phyloP scores from a whole-genome alignment of 2,113 vertebrate species.

The Syngnathoides biaculeatus region DNA sequence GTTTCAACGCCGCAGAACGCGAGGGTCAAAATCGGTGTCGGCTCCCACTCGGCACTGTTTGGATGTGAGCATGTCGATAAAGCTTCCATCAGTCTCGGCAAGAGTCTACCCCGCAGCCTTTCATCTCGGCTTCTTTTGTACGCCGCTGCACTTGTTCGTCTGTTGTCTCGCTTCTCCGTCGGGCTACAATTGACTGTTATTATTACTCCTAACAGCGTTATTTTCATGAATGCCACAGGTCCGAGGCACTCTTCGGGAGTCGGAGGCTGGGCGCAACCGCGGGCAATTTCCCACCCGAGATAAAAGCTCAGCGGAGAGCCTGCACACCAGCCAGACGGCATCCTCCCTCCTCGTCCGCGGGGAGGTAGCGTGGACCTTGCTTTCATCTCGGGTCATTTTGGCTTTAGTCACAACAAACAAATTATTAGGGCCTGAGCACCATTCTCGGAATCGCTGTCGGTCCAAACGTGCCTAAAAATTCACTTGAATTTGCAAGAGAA shows the following conservation, averaged over 20 bases:
- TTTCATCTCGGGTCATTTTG: slow-evolving; percentile 66
- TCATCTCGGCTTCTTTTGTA: slow-evolving; percentile 74
- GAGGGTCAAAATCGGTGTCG: slow-evolving; percentile 42
- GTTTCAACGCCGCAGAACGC: slow-evolving; percentile 47
- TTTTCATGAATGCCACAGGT: slow-evolving; percentile 71
- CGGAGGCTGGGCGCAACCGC: slow-evolving; percentile 44
- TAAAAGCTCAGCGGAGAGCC: slow-evolving; percentile 70
- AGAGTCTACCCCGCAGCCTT: slow-evolving; percentile 63
- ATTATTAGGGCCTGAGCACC: background rate
- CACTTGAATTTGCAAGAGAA: too few species aligned
- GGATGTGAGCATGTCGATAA: slow-evolving; percentile 49
- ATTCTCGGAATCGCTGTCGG: background rate
- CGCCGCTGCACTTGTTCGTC: slow-evolving; percentile 47
- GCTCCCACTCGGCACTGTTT: slow-evolving; percentile 51
- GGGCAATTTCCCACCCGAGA: slow-evolving; percentile 63
- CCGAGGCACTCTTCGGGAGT: slow-evolving; percentile 53
- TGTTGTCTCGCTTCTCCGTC: slow-evolving; percentile 55
- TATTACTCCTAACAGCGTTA: slow-evolving; percentile 76
- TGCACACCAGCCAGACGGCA: slow-evolving; percentile 49
- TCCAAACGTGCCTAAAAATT: background rate
- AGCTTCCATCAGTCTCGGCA: slow-evolving; percentile 51
- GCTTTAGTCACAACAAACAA: slow-evolving; percentile 49
- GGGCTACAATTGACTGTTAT: slow-evolving; percentile 68
- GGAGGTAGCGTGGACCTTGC: slow-evolving; percentile 45
- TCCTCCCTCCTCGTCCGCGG: slow-evolving; percentile 51